These are phyloP conservation scores for Torymus auratus DNA, from an alignment of 2,888 invertebrate species.

Conservation along the genomic window DNA sequence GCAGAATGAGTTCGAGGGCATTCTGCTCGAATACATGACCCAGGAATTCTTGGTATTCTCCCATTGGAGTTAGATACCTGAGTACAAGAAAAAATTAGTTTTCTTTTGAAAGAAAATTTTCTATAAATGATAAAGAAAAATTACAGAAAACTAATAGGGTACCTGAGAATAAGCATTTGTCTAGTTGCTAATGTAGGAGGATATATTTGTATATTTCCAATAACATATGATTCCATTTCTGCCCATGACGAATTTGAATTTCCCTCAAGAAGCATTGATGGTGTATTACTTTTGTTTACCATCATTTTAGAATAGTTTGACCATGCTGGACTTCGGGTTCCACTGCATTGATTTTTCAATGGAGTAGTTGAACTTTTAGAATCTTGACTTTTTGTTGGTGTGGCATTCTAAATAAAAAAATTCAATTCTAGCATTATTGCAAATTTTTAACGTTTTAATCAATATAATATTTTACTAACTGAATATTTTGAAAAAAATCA, in stretches of 20 bases:
- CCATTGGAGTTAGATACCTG: constrained; percentile 96
- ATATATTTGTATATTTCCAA: constrained; percentile 92
- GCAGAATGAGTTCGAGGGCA: constrained; percentile 92
- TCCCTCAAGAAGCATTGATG: constrained; percentile 65
- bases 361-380: constrained; percentile 56
- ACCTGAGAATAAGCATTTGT: constrained; percentile 92
- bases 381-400: constrained; percentile 60
- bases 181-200: constrained; percentile 93
- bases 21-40: constrained; percentile 95
- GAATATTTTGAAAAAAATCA: background rate
- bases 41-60: constrained; percentile 98
- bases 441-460: background rate
- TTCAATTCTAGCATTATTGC: background rate
- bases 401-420: constrained; percentile 40
- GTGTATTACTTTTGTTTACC: constrained; percentile 53
- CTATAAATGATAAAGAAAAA: too few species aligned
- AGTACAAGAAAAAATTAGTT: constrained; percentile 1
- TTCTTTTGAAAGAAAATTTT: background rate
- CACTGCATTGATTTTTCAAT: constrained; percentile 54
- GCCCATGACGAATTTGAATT: constrained; percentile 91
- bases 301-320: constrained; percentile 48
- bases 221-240: constrained; percentile 91
- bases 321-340: constrained; percentile 55
- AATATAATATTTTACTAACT: too few species aligned
- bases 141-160: too few species aligned